Evolutionary conservation across 2,113 vertebrate species (phyloP).

Genomic region (Platysteira castanea): DNA sequence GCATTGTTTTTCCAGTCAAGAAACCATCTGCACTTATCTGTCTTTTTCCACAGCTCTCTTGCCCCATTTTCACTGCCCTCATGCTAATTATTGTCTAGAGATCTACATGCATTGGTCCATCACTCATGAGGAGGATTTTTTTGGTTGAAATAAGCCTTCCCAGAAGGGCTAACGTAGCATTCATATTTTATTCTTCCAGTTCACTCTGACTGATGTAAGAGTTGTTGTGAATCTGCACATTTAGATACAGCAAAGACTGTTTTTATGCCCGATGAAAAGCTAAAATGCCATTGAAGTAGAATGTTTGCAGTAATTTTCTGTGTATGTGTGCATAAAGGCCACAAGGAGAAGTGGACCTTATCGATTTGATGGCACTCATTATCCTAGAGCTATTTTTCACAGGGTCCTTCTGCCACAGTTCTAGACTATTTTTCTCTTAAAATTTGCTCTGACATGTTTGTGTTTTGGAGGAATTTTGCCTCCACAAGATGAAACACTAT

Average conservation of each 20-base stretch:
- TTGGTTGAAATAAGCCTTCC: background rate
- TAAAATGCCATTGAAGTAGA: background rate
- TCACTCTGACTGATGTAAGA: background rate
- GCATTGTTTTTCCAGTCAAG: background rate
- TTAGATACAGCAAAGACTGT: background rate
- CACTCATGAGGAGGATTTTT: background rate
- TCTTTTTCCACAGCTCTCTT: background rate
- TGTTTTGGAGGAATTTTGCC: background rate
- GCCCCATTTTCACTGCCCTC: background rate
- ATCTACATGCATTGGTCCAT: rapidly evolving
- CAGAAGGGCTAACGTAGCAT: background rate
- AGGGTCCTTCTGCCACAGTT: background rate
- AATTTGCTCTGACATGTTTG: background rate
- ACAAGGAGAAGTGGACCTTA: background rate
- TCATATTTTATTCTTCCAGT: background rate
- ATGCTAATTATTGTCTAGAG: background rate
- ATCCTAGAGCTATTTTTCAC: slow-evolving; percentile 1
- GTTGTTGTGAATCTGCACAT: background rate
- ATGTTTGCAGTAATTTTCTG: background rate
- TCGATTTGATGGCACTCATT: background rate
- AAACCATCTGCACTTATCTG: background rate
- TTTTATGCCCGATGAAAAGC: background rate
- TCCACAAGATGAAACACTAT: background rate
- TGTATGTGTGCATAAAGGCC: background rate
- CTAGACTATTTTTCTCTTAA: background rate